Evolutionary conservation across 2,888 invertebrate genomes (phyloP).

Genomic region (Dendrolimus houi): DNA sequence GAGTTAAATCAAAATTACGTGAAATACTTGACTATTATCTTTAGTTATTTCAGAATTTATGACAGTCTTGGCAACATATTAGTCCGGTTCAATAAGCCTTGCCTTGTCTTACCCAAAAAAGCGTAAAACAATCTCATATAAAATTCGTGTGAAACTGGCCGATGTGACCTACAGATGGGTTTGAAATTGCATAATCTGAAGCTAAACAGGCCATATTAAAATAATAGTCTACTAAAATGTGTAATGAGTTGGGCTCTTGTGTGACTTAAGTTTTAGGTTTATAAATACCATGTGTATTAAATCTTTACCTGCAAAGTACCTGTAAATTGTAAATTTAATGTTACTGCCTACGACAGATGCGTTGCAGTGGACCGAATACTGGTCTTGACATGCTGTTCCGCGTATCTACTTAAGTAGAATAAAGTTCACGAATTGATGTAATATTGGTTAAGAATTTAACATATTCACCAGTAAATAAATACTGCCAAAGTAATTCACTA

Average conservation of each 20-base stretch:
- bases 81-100: no score
- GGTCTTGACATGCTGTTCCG: neutral
- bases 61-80: no score
- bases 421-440: conserved; percentile 59
- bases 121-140: no score
- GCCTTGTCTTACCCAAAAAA: no score
- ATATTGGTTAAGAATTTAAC: conserved; percentile 40
- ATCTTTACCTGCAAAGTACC: conserved; percentile 71
- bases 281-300: conserved; percentile 58
- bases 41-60: no score
- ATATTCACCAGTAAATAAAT: conserved; percentile 51
- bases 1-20: no score
- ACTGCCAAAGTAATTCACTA: conserved; percentile 73
- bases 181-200: no score
- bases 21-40: no score
- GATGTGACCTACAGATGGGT: no score
- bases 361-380: conserved; percentile 64
- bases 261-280: conserved; percentile 62
- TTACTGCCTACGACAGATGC: conserved; percentile 54
- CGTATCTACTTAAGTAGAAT: conserved; percentile 47
- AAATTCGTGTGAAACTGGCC: no score
- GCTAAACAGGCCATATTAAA: no score
- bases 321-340: conserved; percentile 72
- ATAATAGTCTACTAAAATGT: no score
- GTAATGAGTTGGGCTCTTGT: conserved; percentile 65